phyloP scores from a whole-genome alignment of 2,888 invertebrate genomes.

The Diploptera punctata region DNA sequence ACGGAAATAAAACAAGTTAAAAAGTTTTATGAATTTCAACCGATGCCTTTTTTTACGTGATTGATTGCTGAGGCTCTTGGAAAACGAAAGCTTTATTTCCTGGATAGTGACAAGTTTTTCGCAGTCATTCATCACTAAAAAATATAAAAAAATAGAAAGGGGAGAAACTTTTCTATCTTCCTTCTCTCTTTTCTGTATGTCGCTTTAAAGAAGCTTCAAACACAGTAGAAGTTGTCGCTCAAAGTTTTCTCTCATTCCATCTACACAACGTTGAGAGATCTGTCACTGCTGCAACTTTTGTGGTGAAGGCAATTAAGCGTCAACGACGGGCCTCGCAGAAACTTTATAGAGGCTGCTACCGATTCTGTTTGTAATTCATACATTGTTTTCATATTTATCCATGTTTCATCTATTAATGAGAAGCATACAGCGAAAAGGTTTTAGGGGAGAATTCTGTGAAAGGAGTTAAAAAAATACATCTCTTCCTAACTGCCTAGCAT shows the following conservation, averaged over 20 bases:
- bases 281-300: conserved; percentile 31
- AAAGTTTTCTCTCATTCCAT: neutral
- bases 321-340: conserved; percentile 20
- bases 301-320: conserved; percentile 31
- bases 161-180: neutral
- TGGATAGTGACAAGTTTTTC: conserved; percentile 32
- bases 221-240: conserved; percentile 1
- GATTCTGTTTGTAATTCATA: no score
- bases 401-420: no score
- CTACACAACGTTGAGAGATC: conserved; percentile 12
- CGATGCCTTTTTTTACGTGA: conserved; percentile 16
- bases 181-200: neutral
- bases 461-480: neutral
- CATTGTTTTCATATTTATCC: no score
- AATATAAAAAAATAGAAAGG: no score
- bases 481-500: no score
- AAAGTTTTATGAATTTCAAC: conserved; percentile 29
- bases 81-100: conserved; percentile 32
- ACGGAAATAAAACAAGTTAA: conserved; percentile 36
- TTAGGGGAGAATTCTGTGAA: neutral
- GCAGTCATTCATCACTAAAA: conserved; percentile 36
- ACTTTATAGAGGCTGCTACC: conserved; percentile 10
- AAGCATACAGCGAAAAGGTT: neutral
- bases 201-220: conserved; percentile 1
- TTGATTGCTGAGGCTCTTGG: conserved; percentile 33